Base-by-base conservation (phyloP, 2,888 invertebrate genomes). In the Drosophila merina region DNA sequence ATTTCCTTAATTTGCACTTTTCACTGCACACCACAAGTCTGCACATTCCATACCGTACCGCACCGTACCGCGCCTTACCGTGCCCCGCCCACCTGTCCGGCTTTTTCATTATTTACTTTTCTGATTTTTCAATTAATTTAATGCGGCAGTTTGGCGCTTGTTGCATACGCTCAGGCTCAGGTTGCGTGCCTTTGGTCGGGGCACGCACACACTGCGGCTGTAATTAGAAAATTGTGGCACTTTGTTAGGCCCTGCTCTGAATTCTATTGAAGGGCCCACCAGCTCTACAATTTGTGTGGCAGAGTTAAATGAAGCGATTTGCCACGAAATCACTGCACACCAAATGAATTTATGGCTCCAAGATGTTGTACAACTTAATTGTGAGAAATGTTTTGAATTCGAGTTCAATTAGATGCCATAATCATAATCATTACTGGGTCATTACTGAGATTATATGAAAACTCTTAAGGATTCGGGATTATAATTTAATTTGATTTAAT, bases 201-300 rank as follows among this genome's bases (percentile, higher is more conserved):
- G 48, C 49, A 58, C 64, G 50, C 82, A 60, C 68, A 47, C 68
- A 52, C 58, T 48, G 40, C 59, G 50, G 67, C 59, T 64, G 82
- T 87, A 83, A 86, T 83, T 84, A 77, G 87, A 88, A 83, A 83
- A 88, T 88, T 83, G 88, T 85, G 85, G 82, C 82, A 83, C 87
- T 83, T 84, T 81, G 88, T 80, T 86, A 49, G 68, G 67, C 47
- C 70, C 52, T 71, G 67, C 57, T 50, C 66, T 64, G 68, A 57
- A 69, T 64, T 75, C 59, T 50, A 62, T 59, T 50, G 62, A 30
- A 55, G 57, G 72, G 60, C 47, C 60, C 74, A 77, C 49, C 60
- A 76, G 74, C 58, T 55, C 64, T 74, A 68, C 85, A 86, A 75
- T 82, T 88, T 84, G 57, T 30, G 58, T 57, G 75, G 78, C 73